Evolutionary conservation across 2,113 vertebrate species (phyloP), one percentile per base, ranked within the genome.

Genomic region (Mus pahari): DNA sequence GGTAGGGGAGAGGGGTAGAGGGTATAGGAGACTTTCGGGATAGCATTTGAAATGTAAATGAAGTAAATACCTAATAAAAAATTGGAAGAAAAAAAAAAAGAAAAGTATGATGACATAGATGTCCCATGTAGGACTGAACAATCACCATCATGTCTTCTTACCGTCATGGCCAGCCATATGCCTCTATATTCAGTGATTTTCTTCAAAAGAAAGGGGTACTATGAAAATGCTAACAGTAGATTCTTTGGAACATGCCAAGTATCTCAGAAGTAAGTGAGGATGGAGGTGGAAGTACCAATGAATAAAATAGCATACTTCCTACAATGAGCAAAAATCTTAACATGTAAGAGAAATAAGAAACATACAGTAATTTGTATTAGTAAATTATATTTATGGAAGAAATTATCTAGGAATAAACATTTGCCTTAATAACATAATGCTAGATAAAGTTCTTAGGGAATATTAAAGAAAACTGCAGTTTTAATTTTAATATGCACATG

Each of bases 401-500:
- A 97, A 94, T 93, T 86, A 86, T 31, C 33, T 93, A 91, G 90
- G 91, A 94, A 92, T 90, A 97, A 97, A 96, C 48, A 86, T 95
- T 97, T 86, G 33, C 73, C 17, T 97, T 96, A 87, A 87, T 96
- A 95, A 74, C 0, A 48, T 42, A 68, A 89, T 77, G 17, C 45
- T 91, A 92, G 91, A 24, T 28, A 96, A 86, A 95, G 22, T 97
- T 97, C 92, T 83, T 82, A 86, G 50, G 48, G 62, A 96, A 48
- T 86, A 79, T 93, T 97, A 50, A 84, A 78, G 73, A 95, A 97
- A 97, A 96, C 36, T 36, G 8, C 75, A 90, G 71, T 79, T 97
- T 98, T 98, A 97, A 97, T 98, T 97, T 98, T 97, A 97, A 97
- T 97, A 92, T 88, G 89, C 95, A 81, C 94, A 96, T 90, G 94